phyloP scores from a whole-genome alignment of 2,797 vertebrate genomes.

The Nyctalus aviator region DNA sequence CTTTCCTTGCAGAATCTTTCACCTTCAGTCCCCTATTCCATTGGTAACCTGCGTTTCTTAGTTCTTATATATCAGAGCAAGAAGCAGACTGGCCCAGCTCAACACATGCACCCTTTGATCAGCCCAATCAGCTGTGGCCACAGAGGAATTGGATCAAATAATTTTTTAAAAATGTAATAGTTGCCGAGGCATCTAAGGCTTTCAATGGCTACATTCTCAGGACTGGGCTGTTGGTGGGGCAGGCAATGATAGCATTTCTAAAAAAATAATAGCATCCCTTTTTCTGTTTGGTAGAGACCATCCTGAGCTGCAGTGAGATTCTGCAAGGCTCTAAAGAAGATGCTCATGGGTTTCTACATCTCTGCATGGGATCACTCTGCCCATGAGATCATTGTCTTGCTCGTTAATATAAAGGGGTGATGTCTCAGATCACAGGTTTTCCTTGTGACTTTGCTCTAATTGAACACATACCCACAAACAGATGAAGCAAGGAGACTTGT shows the following conservation, averaged over 20 bases:
- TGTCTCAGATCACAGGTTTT: neutral
- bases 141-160: neutral
- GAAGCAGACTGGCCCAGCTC: neutral
- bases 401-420: neutral
- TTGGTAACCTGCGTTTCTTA: neutral
- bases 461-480: neutral
- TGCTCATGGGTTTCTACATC: neutral
- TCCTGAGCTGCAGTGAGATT: neutral
- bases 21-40: neutral
- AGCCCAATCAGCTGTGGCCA: neutral
- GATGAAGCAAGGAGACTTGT: neutral
- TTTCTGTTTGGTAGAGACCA: neutral
- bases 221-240: neutral
- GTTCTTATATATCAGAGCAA: neutral
- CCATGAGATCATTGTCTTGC: neutral
- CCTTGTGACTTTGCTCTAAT: neutral
- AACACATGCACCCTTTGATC: neutral
- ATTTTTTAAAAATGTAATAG: neutral
- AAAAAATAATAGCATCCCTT: neutral
- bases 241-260: neutral
- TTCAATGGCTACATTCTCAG: neutral
- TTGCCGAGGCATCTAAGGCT: neutral
- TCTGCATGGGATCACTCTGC: neutral
- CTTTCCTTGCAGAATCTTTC: neutral
- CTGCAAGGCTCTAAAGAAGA: conserved; percentile 35